Percentiles rank a stretch among this genome's conserved stretches.
Evolutionary conservation across 1,140 invertebrate genomes (phyloP).

Genomic region (Anastrepha ludens): DNA sequence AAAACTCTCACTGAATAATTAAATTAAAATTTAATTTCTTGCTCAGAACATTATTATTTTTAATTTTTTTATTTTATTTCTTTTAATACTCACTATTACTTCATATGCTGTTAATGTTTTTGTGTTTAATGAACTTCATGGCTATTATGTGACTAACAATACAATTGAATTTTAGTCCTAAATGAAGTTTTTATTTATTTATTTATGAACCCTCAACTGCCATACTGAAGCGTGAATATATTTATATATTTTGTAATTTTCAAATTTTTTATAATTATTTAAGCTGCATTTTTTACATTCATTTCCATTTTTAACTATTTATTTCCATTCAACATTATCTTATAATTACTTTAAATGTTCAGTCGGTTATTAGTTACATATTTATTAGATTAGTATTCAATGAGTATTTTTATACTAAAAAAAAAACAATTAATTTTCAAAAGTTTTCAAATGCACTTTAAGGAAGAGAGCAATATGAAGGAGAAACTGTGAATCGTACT

Average conservation of each 20-base stretch:
- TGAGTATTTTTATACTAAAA: neutral
- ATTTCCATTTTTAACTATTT: slow-evolving; percentile 14
- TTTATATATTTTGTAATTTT: neutral
- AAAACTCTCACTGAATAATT: neutral
- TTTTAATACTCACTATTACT: neutral
- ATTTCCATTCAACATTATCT: slow-evolving; percentile 15
- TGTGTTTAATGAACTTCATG: neutral
- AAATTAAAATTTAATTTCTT: neutral
- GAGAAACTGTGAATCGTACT: too few species aligned
- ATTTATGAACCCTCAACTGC: neutral
- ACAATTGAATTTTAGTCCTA: too few species aligned
- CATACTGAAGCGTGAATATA: neutral
- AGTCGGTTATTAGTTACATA: slow-evolving; percentile 56
- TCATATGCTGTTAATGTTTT: neutral
- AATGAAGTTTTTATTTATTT: neutral
- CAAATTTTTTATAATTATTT: neutral
- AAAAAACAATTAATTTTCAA: neutral
- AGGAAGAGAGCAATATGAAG: neutral
- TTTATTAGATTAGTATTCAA: neutral
- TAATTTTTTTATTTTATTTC: neutral
- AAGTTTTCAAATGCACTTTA: neutral
- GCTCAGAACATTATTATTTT: neutral
- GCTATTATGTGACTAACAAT: neutral
- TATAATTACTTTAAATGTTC: slow-evolving; percentile 35
- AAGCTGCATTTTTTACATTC: neutral